phyloP scores from a whole-genome alignment of 2,113 vertebrate genomes.

The Platycercus adscitus region DNA sequence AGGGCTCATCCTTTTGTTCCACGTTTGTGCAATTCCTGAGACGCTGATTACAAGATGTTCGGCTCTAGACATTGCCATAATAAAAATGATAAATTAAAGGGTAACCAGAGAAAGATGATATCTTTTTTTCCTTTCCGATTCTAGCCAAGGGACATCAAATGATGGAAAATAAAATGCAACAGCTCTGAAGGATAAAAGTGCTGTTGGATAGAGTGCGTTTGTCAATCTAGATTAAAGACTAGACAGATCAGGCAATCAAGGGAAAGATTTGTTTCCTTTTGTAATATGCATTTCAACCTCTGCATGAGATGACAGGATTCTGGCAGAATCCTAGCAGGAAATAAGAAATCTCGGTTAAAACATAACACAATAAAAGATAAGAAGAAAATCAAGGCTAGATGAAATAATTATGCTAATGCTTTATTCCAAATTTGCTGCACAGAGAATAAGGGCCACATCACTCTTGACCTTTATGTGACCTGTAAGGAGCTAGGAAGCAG shows the following conservation, averaged over 20 bases:
- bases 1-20: neutral
- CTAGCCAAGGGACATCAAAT: neutral
- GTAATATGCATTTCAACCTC: neutral
- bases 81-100: neutral
- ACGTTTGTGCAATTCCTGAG: neutral
- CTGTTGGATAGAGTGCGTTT: neutral
- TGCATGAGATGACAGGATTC: neutral
- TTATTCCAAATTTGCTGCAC: conserved; percentile 9
- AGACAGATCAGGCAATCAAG: neutral
- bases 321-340: conserved; percentile 48
- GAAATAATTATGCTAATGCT: conserved; percentile 32
- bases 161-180: neutral
- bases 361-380: conserved; percentile 48
- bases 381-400: conserved; percentile 39
- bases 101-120: neutral
- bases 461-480: conserved; percentile 53
- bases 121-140: neutral
- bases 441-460: neutral
- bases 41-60: neutral
- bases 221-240: neutral
- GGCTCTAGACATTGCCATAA: neutral
- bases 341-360: conserved; percentile 47
- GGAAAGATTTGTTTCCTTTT: neutral
- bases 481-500: neutral
- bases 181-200: neutral